A percentile compares a stretch with the other conserved stretches of the same genome.
These are phyloP conservation scores for Eriocheir sinensis DNA, from an alignment of 1,140 invertebrate species.

Conservation along the genomic window DNA sequence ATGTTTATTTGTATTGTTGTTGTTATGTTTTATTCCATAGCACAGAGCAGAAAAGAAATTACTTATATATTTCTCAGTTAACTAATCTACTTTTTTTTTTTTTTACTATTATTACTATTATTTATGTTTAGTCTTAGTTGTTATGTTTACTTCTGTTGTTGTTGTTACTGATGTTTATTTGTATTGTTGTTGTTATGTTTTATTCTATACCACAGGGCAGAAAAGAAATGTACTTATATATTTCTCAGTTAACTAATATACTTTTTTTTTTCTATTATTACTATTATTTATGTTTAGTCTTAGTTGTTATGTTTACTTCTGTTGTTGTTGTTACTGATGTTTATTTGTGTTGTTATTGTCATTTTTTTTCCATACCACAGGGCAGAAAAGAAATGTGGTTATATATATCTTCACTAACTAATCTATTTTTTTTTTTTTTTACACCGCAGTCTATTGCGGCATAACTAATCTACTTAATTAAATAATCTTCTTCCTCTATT, in stretches of 20 bases:
- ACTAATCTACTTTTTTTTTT: neutral
- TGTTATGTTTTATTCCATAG: neutral
- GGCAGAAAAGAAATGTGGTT: neutral
- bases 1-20: neutral
- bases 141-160: neutral
- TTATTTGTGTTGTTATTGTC: neutral
- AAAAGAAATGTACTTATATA: neutral
- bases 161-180: neutral
- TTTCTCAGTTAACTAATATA: neutral
- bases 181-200: neutral
- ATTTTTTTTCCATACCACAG: neutral
- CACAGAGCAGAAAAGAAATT: neutral
- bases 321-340: neutral
- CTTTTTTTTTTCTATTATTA: neutral
- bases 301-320: neutral
- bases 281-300: constrained; percentile 30
- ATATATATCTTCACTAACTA: neutral
- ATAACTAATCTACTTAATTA: too few relatives aligned
- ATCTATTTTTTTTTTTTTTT: neutral
- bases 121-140: neutral
- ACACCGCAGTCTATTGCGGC: too few relatives aligned
- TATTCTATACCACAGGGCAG: too few relatives aligned
- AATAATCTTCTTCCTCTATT: too few relatives aligned
- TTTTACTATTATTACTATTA: constrained; percentile 36
- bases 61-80: neutral